A percentile compares a stretch with the other conserved stretches of the same genome.
phyloP scores from a whole-genome alignment of 2,113 vertebrate genomes.

The Pantherophis guttatus region DNA sequence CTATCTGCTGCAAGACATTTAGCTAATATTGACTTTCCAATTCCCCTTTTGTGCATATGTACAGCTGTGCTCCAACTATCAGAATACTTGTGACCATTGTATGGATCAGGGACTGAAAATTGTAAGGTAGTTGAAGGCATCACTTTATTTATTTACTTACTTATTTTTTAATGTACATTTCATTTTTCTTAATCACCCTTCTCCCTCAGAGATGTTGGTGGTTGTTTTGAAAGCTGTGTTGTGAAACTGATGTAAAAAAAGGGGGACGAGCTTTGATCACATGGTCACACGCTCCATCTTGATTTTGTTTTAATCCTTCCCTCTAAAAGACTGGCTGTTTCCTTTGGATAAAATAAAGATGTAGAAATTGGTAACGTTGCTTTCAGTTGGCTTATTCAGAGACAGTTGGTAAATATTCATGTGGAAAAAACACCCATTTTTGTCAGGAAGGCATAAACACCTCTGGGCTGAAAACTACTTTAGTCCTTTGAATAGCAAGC shows the following conservation, averaged over 20 bases:
- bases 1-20: background rate
- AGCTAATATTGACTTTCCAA: background rate
- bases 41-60: background rate
- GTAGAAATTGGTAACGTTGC: background rate
- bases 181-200: background rate
- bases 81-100: background rate
- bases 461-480: background rate
- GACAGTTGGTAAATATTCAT: background rate
- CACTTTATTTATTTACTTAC: background rate
- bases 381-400: background rate
- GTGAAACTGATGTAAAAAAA: background rate
- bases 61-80: background rate
- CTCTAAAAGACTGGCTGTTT: background rate
- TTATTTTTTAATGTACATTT: background rate
- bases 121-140: background rate
- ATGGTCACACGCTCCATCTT: background rate
- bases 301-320: background rate
- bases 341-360: background rate
- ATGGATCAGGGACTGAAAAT: background rate
- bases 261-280: background rate
- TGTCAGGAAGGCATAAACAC: background rate
- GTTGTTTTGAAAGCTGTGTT: background rate
- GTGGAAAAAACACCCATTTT: background rate
- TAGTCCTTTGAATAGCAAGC: background rate
- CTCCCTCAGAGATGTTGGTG: background rate